Conservation (phyloP, 2,113 vertebrate species). For the Crypturellus undulatus region DNA sequence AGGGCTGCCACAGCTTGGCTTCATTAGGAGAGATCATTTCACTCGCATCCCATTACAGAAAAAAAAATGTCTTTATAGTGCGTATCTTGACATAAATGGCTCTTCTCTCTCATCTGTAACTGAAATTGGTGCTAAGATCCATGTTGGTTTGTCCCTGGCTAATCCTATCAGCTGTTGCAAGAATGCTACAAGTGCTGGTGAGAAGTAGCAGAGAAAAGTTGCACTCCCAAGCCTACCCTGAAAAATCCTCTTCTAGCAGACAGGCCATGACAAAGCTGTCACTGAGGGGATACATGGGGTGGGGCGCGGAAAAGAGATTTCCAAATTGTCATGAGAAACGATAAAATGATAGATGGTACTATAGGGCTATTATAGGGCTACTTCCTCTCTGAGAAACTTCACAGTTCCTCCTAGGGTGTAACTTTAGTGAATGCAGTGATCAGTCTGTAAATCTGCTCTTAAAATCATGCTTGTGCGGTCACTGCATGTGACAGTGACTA, state of each 20-base stretch:
- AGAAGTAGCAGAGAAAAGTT: neutral
- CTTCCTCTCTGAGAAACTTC: neutral
- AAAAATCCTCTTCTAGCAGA: neutral
- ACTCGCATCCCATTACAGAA: neutral
- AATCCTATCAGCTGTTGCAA: neutral
- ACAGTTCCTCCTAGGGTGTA: neutral
- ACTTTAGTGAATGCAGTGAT: neutral
- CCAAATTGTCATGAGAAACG: neutral
- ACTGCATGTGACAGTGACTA: neutral
- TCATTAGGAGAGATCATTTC: neutral
- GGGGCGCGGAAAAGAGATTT: neutral
- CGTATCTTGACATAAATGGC: neutral
- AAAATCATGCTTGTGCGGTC: neutral
- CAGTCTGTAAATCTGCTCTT: neutral
- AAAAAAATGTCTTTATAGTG: neutral
- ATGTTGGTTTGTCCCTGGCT: neutral
- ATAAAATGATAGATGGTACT: neutral
- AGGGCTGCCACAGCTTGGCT: neutral
- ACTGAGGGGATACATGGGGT: fast-evolving
- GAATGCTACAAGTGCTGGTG: neutral
- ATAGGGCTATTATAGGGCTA: neutral
- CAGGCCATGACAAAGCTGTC: neutral
- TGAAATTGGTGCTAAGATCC: neutral
- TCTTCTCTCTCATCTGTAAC: neutral
- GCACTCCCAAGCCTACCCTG: neutral